phyloP scores from a whole-genome alignment of 2,888 invertebrate genomes.

The Drosophila meridiana region DNA sequence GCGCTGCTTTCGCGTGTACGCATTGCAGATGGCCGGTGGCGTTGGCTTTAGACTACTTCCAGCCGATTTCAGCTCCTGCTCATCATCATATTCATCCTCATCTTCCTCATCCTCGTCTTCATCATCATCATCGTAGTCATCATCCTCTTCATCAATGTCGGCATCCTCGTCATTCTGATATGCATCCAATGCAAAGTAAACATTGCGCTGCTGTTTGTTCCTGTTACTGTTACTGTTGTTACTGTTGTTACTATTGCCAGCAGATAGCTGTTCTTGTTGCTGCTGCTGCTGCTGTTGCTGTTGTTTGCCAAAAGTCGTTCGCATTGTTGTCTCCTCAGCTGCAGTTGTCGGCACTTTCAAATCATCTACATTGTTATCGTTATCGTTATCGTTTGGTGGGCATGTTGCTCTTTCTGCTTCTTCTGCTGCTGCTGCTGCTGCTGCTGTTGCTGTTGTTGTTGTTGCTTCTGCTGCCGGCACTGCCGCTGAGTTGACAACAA shows the following conservation, averaged over 20 bases:
- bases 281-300: constrained; percentile 50
- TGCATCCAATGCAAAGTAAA: constrained; percentile 73
- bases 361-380: constrained; percentile 47
- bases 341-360: constrained; percentile 51
- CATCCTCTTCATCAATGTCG: constrained; percentile 61
- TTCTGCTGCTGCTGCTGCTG: constrained; percentile 37
- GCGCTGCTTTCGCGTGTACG: constrained; percentile 69
- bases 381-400: constrained; percentile 77
- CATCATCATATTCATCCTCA: constrained; percentile 50
- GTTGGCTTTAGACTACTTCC: constrained; percentile 34
- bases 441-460: constrained; percentile 37
- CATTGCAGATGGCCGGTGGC: constrained; percentile 51
- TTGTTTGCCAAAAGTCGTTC: constrained; percentile 80
- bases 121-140: constrained; percentile 54
- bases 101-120: constrained; percentile 52
- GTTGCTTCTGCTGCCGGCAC: constrained; percentile 51
- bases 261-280: constrained; percentile 36
- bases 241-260: constrained; percentile 32
- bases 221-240: constrained; percentile 31
- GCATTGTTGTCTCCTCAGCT: constrained; percentile 77
- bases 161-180: constrained; percentile 75
- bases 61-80: constrained; percentile 16
- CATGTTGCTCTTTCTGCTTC: constrained; percentile 56
- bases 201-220: constrained; percentile 67
- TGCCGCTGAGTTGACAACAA: constrained; percentile 81